Evolutionary conservation across 2,113 vertebrate genomes (phyloP), one percentile per base, ranked within the genome.

Genomic region (Rhinogobius similis): DNA sequence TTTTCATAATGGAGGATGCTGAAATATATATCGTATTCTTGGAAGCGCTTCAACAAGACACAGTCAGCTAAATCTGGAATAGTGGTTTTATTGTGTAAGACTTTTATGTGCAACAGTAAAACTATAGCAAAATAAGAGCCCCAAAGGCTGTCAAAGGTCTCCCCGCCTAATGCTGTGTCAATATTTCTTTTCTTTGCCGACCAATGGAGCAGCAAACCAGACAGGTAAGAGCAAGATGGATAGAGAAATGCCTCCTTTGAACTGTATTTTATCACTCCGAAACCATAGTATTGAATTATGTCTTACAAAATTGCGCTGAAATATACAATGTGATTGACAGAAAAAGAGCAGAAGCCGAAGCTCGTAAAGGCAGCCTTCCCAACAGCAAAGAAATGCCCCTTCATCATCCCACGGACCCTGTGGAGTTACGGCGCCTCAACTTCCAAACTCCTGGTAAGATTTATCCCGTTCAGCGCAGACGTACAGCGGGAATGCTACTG

Each of bases 171-270:
- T 88, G 89, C 83, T 84, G 70, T 90, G 63, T 90, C 88, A 88
- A 93, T 93, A 88, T 94, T 90, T 93, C 70, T 85, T 92, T 86
- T 61, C 82, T 92, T 94, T 94, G 94, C 96, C 91, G 87, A 94
- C 94, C 93, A 94, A 94, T 94, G 96, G 96, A 98, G 94, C 95
- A 99, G 98, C 95, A 98, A 98, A 94, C 98, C 98, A 79, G 98
- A 99, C 96, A 98, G 97, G 98, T 99, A 95, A 98, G 96, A 92
- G 41, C 39, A 44, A 77, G 68, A 74, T 65, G 78, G 48, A 63
- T 70, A 70, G 10, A 67, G 65, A 23, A 68, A 74, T 48, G 32
- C 56, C 29, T 53, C 73, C 32, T 41, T 12, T 13, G 39, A 41
- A 10, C 62, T 14, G 11, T 8, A 27, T 59, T 4, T 26, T 39